Conservation (phyloP, 1,140 invertebrate genomes). For the Megalonaias nervosa region DNA sequence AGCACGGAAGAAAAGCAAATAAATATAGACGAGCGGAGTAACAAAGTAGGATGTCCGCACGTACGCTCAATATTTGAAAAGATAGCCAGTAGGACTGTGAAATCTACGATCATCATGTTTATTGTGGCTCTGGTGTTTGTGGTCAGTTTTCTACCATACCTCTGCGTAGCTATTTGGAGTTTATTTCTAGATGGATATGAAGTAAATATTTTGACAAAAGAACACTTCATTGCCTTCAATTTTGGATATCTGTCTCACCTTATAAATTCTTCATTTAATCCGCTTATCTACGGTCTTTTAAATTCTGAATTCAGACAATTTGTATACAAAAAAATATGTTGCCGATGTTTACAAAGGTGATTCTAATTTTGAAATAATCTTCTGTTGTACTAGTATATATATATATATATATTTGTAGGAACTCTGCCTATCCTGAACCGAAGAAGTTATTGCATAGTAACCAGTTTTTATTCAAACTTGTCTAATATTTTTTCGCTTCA, state of each 20-base stretch:
- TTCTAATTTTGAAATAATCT: too few relatives aligned
- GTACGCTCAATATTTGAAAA: background rate
- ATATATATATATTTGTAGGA: too few relatives aligned
- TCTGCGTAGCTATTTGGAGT: slow-evolving; percentile 7
- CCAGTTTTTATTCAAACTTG: too few relatives aligned
- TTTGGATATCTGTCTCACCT: slow-evolving; percentile 44
- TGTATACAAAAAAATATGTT: background rate
- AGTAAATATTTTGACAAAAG: slow-evolving; percentile 13
- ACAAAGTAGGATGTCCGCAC: background rate
- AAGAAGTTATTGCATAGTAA: too few relatives aligned
- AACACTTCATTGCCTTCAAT: slow-evolving; percentile 40
- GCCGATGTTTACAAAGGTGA: too few relatives aligned
- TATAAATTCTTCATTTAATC: slow-evolving; percentile 44
- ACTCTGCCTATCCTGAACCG: too few relatives aligned
- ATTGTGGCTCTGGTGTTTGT: slow-evolving; percentile 24
- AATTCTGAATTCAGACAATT: slow-evolving; percentile 42
- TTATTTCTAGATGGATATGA: slow-evolving; percentile 4
- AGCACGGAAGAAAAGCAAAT: background rate
- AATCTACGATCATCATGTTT: slow-evolving; percentile 27
- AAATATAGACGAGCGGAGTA: background rate
- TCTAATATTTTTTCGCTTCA: too few relatives aligned
- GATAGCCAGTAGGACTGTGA: slow-evolving; percentile 25
- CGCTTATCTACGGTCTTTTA: slow-evolving; percentile 45
- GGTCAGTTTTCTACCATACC: slow-evolving; percentile 28
- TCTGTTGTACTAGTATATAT: too few relatives aligned